Conservation (phyloP, 2,113 vertebrate genomes). For the Malurus elegans region DNA sequence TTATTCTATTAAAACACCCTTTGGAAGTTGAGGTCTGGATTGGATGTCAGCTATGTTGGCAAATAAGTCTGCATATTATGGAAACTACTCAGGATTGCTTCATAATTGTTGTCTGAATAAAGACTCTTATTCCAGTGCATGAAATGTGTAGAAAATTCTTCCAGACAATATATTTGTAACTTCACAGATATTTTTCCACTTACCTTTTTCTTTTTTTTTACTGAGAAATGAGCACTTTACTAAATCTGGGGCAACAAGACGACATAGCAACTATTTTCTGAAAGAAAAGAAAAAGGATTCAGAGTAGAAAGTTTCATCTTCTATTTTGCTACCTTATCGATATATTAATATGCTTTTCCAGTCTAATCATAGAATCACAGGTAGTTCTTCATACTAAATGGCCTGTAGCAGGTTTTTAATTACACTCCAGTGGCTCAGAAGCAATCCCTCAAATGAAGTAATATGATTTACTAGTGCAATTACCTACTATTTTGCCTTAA, state of each 20-base stretch:
- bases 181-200: not conserved
- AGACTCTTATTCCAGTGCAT: not conserved
- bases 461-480: not conserved
- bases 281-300: not conserved
- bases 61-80: not conserved
- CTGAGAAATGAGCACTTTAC: not conserved
- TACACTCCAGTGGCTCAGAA: not conserved
- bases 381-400: slow-evolving; percentile 6
- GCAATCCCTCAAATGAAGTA: not conserved
- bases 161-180: not conserved
- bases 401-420: not conserved
- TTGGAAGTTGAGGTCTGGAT: not conserved
- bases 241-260: not conserved
- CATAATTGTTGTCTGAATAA: not conserved
- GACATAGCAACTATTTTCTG: not conserved
- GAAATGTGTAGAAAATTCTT: not conserved
- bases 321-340: not conserved
- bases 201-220: not conserved
- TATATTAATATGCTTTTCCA: not conserved
- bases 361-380: not conserved
- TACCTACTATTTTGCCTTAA: not conserved
- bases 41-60: not conserved
- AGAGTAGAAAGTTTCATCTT: not conserved
- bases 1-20: not conserved
- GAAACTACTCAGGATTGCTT: not conserved